Evolutionary conservation across 2,888 invertebrate genomes (phyloP), one percentile per base, ranked within the genome.

Genomic region (Zeuzera pyrina): DNA sequence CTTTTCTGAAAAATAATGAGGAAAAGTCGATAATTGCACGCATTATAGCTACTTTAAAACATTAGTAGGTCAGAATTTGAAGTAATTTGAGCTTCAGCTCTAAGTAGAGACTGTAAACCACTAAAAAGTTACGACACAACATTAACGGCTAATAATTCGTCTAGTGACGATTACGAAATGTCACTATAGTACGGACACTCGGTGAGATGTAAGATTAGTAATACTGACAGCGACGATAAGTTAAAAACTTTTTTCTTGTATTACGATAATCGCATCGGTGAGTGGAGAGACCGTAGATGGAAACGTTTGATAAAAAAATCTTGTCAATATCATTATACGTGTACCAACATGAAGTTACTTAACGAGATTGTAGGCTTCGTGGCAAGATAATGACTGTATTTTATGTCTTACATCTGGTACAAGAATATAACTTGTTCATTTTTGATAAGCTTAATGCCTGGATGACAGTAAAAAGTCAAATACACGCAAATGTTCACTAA

Each of bases 91-190:
- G 60, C 62, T 60, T 58, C 53, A 43, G 48, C 58, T 49, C 62
- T 69, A 70, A 72, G 66, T 64, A 66, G 51, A 48, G 41, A 54
- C 57, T 63, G 60, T 67, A 64, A 65, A 64, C 60, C 58, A 63
- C 54, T 69, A 61, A 70, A 72, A 64, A 38, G 54, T 62, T 67
- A 67, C 62, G 60, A 65, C 57, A 47, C 42, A 44, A 47, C 62
- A 67, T 72, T 77, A 74, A 69, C 67, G 55, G 63, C 58, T 67
- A 69, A 74, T 77, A 72, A 70, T 68, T 67, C 65, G 61, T 60
- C 52, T 57, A 52, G 60, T 63, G 69, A 68, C 62, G 64, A 71
- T 77, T 76, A 62, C 71, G 63, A 66, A 78, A 79, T 63, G 48
- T 69, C 64, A 61, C 50, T 45, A n/a, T n/a, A 39, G 12, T 42